phyloP scores from a whole-genome alignment of 2,888 invertebrate genomes.

The Podabrus alpinus region DNA sequence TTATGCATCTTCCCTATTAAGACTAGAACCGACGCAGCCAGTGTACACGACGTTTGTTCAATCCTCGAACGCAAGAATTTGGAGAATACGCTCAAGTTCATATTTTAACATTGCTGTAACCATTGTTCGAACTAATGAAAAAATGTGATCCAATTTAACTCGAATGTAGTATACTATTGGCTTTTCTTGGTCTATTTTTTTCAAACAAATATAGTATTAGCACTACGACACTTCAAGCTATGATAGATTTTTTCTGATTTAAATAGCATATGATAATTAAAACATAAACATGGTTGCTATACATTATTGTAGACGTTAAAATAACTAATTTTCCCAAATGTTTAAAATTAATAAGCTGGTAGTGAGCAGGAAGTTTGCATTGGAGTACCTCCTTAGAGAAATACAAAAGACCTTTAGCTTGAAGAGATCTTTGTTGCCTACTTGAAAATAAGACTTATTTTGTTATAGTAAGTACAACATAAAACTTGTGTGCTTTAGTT shows the following conservation, averaged over 20 bases:
- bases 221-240: neutral
- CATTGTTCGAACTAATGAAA: neutral
- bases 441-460: neutral
- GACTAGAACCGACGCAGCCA: neutral
- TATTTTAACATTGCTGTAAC: neutral
- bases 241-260: neutral
- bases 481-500: neutral
- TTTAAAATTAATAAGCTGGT: neutral
- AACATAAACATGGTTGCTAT: neutral
- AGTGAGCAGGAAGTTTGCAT: neutral
- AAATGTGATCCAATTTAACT: neutral
- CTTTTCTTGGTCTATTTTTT: neutral
- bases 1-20: no score
- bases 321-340: neutral
- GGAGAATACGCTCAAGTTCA: neutral
- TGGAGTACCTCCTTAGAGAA: neutral
- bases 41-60: neutral
- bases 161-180: neutral
- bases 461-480: no score
- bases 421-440: neutral
- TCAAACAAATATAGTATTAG: neutral
- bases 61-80: neutral
- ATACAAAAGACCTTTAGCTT: neutral
- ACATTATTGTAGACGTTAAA: neutral
- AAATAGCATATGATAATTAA: neutral